Base-by-base conservation (phyloP, 1,140 invertebrate species). In the Ips typographus region DNA sequence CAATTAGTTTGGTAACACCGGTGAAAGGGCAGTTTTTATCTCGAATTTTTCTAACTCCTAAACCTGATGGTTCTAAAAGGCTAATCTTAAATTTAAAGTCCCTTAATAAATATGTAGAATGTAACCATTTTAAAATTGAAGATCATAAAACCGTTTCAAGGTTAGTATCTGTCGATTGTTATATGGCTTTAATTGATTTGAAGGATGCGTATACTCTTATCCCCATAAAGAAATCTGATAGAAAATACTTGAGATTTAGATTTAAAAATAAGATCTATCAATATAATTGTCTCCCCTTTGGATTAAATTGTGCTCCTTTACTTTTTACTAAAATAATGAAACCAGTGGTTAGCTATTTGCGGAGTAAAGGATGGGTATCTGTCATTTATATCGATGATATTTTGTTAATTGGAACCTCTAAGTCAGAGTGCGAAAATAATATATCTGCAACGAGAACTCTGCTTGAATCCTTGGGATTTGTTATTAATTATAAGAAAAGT, bases 61-160 rank as follows among this genome's bases (percentile, higher is more conserved):
- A 78, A 61, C 60, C 65, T 41, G 72, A 78, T 58, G 74, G 76
- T 22, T 63, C 41, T 6, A 63, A 67, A 53, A 47, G 74, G 52
- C 77, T 78, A 40, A 75, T 78, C 22, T 55, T 77, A 60, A 78
- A 77, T 72, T 62, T 76, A 51, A 78, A 77, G 60, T 47, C 58
- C 5, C 71, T 77, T 36, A 79, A 79, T 67, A 66, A 71, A 47
- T 77, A 73, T 67, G 68, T 78, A 7, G 53, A 59, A 58, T 22
- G 36, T 70, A 4, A 3, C 38, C 75, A 79, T 69, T 78, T 77
- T 49, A 71, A 71, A 51, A 36, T 62, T 36, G 65, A 71, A 38
- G 52, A 68, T 58, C 39, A 55, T 5, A 63, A 39, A 43, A 59
- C 65, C 40, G 70, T 62, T 47, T 3, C 7, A 42, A 56, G 56